These are phyloP conservation scores for Cataglyphis cursor DNA, from an alignment of 2,888 invertebrate genomes.

Conservation along the genomic window DNA sequence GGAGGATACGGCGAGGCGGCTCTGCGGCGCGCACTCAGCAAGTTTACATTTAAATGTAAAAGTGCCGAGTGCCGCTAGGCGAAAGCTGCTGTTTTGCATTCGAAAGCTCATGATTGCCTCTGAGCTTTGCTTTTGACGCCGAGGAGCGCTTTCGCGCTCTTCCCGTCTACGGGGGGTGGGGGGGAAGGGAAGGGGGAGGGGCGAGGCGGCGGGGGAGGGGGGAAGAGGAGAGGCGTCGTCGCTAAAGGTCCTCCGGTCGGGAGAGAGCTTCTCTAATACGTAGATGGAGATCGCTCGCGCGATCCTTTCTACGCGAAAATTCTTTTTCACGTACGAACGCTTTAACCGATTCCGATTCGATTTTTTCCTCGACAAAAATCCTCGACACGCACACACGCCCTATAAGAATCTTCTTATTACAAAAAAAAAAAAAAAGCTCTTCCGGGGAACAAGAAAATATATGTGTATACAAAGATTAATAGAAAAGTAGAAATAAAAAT, in stretches of 20 bases:
- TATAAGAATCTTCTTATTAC: background rate
- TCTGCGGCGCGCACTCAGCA: conserved; percentile 84
- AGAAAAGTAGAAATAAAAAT: too few relatives aligned
- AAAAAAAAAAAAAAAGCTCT: background rate
- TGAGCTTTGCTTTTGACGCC: conserved; percentile 87
- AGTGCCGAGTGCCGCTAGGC: conserved; percentile 83
- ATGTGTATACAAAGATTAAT: too few relatives aligned
- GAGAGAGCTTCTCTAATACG: conserved; percentile 10
- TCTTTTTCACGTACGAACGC: conserved; percentile 35
- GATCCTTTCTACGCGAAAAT: background rate
- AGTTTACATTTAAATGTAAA: conserved; percentile 87
- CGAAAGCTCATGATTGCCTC: conserved; percentile 87
- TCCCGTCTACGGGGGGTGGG: conserved; percentile 55
- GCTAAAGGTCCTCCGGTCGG: too few relatives aligned
- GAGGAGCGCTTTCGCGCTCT: conserved; percentile 66
- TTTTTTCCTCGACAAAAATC: background rate
- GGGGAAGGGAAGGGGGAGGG: too few relatives aligned
- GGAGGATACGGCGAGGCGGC: conserved; percentile 72
- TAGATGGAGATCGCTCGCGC: conserved; percentile 40
- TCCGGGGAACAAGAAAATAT: too few relatives aligned
- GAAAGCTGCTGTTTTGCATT: conserved; percentile 86
- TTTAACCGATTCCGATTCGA: conserved; percentile 27
- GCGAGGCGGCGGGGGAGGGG: too few relatives aligned
- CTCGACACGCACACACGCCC: background rate
- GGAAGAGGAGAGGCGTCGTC: too few relatives aligned